Base-by-base conservation (phyloP, 2,797 vertebrate species). In the Microhierax caerulescens region DNA sequence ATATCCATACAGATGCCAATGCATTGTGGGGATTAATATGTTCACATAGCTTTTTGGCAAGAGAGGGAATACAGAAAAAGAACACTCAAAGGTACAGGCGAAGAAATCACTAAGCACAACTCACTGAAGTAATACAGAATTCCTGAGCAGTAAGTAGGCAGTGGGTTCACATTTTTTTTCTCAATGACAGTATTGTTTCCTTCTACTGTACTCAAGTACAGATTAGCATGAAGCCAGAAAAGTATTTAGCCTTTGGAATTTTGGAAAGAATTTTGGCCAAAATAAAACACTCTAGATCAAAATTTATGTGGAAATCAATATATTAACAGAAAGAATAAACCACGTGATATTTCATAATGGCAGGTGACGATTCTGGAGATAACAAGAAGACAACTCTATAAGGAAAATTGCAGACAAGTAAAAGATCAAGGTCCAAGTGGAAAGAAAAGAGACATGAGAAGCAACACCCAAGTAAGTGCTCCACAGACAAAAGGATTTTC, bases 141-240 rank as follows among this genome's bases (percentile, higher is more conserved):
- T 96, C 93, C 84, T 91, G 56, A 93, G 50, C 61, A 85, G 37
- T 79, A 89, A 96, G 75, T 11, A 91, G 60, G 88, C 70, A 83
- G 56, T 23, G 24, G 64, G 79, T 47, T 91, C 57, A 51, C 74
- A 24, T 86, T 73, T 92, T 69, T 88, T 94, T 90, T 64, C 79
- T 95, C 84, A 97, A 96, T 89, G 16, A 75, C 19, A 43, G 63
- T 77, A 97, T 94, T 93, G 88, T 97, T 96, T 92, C 59, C 34
- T 88, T 78, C 67, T 83, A 75, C 74, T 70, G 32, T 82, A 92
- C 63, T 82, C 77, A 79, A 88, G 73, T 16, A 94, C 48, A 85
- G 92, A 97, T 97, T 95, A 97, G 60, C 37, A 72, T 67, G 74
- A 85, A 93, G 56, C 32, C 74, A 92, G 74, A 70, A 56, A 95